phyloP scores from a whole-genome alignment of 2,113 vertebrate genomes.

The Seriola rivoliana region DNA sequence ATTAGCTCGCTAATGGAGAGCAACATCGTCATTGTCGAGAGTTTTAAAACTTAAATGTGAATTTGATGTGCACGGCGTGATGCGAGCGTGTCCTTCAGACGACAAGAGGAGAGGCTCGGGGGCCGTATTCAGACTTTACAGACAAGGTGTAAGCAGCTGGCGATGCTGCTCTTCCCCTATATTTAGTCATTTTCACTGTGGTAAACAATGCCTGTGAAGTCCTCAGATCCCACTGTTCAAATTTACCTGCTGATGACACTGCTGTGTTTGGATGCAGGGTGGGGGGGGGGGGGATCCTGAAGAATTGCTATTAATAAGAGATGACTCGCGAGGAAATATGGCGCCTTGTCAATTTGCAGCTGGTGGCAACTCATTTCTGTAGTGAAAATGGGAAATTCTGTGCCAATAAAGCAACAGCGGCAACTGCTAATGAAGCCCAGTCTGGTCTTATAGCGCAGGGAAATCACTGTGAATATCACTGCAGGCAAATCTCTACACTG shows the following conservation, averaged over 20 bases:
- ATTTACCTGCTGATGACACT: conserved; percentile 54
- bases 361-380: conserved; percentile 71
- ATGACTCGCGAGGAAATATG: conserved; percentile 70
- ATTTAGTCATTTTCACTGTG: conserved; percentile 41
- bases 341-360: conserved; percentile 76
- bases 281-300: conserved; percentile 24
- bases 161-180: neutral
- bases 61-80: conserved; percentile 20
- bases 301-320: conserved; percentile 69
- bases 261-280: conserved; percentile 30
- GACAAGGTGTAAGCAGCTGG: conserved; percentile 45
- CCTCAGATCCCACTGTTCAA: conserved; percentile 32
- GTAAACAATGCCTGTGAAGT: conserved; percentile 51
- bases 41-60: conserved; percentile 40
- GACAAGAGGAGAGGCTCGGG: conserved; percentile 13
- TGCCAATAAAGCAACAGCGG: conserved; percentile 70
- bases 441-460: conserved; percentile 44
- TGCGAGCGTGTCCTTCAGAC: conserved; percentile 47
- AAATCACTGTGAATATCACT: conserved; percentile 67
- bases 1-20: conserved; percentile 60
- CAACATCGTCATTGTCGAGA: conserved; percentile 23
- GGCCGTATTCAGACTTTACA: conserved; percentile 16
- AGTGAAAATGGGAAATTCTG: conserved; percentile 74
- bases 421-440: conserved; percentile 71
- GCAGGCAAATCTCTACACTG: conserved; percentile 33